phyloP scores from a whole-genome alignment of 2,888 invertebrate species.

The Cheilosia vernalis region DNA sequence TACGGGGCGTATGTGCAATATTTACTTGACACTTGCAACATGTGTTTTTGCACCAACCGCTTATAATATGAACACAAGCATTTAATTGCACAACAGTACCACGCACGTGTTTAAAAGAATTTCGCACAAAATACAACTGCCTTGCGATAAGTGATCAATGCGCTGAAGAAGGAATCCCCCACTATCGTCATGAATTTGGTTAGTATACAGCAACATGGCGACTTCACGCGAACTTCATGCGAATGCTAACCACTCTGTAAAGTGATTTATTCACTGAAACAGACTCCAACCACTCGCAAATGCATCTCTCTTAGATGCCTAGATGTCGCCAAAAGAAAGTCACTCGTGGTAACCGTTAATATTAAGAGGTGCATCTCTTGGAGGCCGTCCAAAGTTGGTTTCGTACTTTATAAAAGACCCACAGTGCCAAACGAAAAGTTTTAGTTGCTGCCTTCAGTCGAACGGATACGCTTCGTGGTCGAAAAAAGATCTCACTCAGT shows the following conservation, averaged over 20 bases:
- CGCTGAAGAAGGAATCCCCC: conserved; percentile 42
- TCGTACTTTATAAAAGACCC: conserved; percentile 64
- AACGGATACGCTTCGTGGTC: conserved; percentile 39
- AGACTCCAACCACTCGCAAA: conserved; percentile 2
- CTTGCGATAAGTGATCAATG: conserved; percentile 14
- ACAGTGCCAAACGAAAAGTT: conserved; percentile 24
- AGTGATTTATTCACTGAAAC: background rate
- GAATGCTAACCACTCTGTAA: background rate
- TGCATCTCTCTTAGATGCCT: conserved; percentile 47
- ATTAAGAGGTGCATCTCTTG: conserved; percentile 58
- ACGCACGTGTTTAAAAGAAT: conserved; percentile 30
- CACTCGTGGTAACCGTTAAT: background rate
- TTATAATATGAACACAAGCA: background rate
- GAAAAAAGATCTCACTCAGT: background rate
- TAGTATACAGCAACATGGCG: conserved; percentile 22
- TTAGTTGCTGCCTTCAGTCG: conserved; percentile 45
- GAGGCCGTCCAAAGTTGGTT: conserved; percentile 7
- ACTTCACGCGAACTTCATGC: conserved; percentile 23
- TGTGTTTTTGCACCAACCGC: background rate
- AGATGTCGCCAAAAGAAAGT: conserved; percentile 50
- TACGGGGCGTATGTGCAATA: conserved; percentile 36
- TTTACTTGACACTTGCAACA: background rate
- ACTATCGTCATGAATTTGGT: conserved; percentile 27
- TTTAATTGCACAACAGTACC: conserved; percentile 28
- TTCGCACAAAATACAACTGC: conserved; percentile 3